phyloP scores from a whole-genome alignment of 2,888 invertebrate species.

The Sinopyrophorus schimmeli region DNA sequence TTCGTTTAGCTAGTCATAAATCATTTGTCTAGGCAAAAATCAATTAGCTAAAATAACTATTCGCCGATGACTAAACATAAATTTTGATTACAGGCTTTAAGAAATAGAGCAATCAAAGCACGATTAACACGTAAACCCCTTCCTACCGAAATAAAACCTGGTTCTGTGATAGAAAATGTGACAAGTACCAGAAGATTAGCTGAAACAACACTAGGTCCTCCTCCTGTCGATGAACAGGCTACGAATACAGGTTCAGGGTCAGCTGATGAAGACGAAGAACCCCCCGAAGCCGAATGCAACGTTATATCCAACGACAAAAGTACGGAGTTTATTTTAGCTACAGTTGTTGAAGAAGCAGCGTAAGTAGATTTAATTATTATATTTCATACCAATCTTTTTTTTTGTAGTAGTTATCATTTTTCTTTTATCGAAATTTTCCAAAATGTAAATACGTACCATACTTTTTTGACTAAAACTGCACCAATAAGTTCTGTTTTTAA shows the following conservation, averaged over 20 bases:
- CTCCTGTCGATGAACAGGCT: slow-evolving; percentile 75
- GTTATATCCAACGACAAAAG: slow-evolving; percentile 90
- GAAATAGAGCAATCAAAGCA: slow-evolving; percentile 81
- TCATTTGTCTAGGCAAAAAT: too few relatives aligned
- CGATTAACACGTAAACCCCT: slow-evolving; percentile 80
- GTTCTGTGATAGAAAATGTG: slow-evolving; percentile 87
- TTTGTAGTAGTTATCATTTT: too few relatives aligned
- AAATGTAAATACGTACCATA: too few relatives aligned
- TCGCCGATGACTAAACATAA: background rate
- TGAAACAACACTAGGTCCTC: slow-evolving; percentile 73
- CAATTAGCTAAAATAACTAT: too few relatives aligned
- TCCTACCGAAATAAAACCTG: slow-evolving; percentile 70
- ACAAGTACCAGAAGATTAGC: slow-evolving; percentile 79
- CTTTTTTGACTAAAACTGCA: too few relatives aligned
- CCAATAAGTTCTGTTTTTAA: too few relatives aligned
- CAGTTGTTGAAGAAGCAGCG: slow-evolving; percentile 83
- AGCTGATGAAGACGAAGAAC: slow-evolving; percentile 78
- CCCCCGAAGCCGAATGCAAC: slow-evolving; percentile 70
- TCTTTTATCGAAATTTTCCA: too few relatives aligned
- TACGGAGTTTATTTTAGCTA: slow-evolving; percentile 87
- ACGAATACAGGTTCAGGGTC: slow-evolving; percentile 91
- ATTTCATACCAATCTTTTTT: too few relatives aligned
- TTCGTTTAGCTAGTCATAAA: too few relatives aligned
- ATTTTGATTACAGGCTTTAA: slow-evolving; percentile 70
- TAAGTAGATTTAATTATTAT: slow-evolving; percentile 59